These are phyloP conservation scores for Atractosteus spatula DNA, from an alignment of 2,113 vertebrate genomes.

Conservation along the genomic window DNA sequence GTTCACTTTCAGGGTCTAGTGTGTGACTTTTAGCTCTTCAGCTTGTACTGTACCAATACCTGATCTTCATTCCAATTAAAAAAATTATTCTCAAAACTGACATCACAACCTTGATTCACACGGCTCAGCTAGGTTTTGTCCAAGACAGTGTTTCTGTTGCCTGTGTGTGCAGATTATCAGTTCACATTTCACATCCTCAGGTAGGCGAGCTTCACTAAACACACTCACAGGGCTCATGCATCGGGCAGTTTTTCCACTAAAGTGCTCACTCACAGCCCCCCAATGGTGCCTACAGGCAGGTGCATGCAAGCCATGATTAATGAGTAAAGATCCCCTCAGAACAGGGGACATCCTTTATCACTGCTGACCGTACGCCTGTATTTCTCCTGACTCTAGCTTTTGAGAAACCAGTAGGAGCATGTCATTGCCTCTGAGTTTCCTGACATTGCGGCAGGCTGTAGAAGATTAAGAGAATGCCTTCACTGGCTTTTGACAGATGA, in stretches of 20 bases:
- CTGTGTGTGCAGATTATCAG: too few species aligned
- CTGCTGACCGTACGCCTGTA: neutral
- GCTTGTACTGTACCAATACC: too few species aligned
- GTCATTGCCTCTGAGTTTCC: neutral
- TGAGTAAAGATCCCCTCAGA: neutral
- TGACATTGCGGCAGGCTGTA: neutral
- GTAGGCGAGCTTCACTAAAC: too few species aligned
- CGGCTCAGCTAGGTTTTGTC: too few species aligned
- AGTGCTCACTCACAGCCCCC: neutral
- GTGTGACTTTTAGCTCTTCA: too few species aligned
- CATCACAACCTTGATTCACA: neutral
- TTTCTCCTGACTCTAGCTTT: neutral
- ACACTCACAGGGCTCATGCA: too few species aligned
- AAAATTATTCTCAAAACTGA: neutral
- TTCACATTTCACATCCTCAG: too few species aligned
- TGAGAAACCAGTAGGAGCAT: neutral
- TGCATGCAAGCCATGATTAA: neutral
- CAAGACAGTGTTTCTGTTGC: too few species aligned
- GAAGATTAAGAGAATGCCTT: neutral
- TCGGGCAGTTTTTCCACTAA: too few species aligned
- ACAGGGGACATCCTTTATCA: slow-evolving; percentile 3
- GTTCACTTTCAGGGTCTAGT: too few species aligned
- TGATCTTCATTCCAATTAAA: too few species aligned
- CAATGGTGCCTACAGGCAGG: neutral
- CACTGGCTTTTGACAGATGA: neutral